These are phyloP conservation scores for Ostrea denselamellosa DNA, from an alignment of 1,140 invertebrate species.

Conservation along the genomic window DNA sequence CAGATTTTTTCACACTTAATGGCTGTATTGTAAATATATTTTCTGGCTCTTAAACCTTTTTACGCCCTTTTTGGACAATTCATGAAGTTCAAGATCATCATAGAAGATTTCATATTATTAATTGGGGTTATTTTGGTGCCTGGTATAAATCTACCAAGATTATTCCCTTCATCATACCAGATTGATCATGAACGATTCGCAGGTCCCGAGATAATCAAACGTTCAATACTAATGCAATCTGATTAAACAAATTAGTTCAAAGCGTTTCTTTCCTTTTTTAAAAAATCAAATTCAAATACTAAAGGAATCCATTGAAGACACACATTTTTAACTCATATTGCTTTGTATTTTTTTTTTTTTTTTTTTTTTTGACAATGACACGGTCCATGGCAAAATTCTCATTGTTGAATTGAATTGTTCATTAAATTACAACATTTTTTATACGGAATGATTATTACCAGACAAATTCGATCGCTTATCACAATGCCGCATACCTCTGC, in stretches of 20 bases:
- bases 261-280: neutral
- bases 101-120: constrained; percentile 1
- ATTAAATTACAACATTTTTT: too few relatives aligned
- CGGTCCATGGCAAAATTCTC: too few relatives aligned
- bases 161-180: neutral
- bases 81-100: neutral
- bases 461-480: too few relatives aligned
- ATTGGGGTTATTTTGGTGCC: neutral
- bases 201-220: neutral
- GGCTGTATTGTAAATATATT: constrained; percentile 8
- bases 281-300: too few relatives aligned
- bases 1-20: constrained; percentile 36
- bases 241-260: neutral
- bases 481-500: too few relatives aligned
- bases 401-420: too few relatives aligned
- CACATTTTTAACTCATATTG: too few relatives aligned
- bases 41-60: neutral
- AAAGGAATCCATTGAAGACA: too few relatives aligned
- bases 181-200: neutral
- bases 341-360: too few relatives aligned
- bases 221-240: neutral
- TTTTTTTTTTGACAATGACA: too few relatives aligned
- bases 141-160: neutral
- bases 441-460: too few relatives aligned
- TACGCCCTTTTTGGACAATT: neutral